These are phyloP conservation scores for Alloplasta piceator DNA, from an alignment of 2,888 invertebrate species.

Conservation along the genomic window DNA sequence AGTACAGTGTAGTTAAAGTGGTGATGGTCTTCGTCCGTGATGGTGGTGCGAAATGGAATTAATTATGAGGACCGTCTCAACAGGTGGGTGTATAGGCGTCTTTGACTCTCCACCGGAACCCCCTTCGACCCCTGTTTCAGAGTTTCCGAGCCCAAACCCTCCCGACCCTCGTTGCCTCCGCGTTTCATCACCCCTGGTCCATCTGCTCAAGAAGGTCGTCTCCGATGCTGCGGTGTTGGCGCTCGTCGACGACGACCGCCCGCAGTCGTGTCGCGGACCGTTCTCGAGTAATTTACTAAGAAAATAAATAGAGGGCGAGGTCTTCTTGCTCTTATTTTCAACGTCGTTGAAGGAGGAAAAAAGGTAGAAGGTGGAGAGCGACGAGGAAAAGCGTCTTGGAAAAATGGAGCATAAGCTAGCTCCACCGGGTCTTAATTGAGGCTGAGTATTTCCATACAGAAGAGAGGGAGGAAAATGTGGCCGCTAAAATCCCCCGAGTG, in stretches of 20 bases:
- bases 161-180: conserved; percentile 30
- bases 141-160: conserved; percentile 33
- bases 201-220: conserved; percentile 61
- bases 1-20: conserved; percentile 53
- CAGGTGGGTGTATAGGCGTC: conserved; percentile 82
- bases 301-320: conserved; percentile 81
- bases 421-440: conserved; percentile 50
- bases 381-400: conserved; percentile 22
- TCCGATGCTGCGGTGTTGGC: conserved; percentile 41
- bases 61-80: conserved; percentile 82
- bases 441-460: conserved; percentile 42
- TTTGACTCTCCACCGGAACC: conserved; percentile 73
- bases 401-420: conserved; percentile 54
- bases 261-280: conserved; percentile 77
- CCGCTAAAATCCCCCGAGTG: conserved; percentile 29
- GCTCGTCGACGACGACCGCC: conserved; percentile 68
- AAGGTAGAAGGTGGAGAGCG: not conserved
- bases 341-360: conserved; percentile 16
- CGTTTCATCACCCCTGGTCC: conserved; percentile 37
- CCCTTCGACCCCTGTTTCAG: conserved; percentile 31
- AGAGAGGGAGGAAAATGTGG: conserved; percentile 57
- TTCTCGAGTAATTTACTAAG: conserved; percentile 82
- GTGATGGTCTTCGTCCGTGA: conserved; percentile 72
- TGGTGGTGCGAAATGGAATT: conserved; percentile 82
- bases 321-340: conserved; percentile 64